Evolutionary conservation across 2,797 vertebrate species (phyloP), one percentile per base, ranked within the genome.

Genomic region (Mus spretus): DNA sequence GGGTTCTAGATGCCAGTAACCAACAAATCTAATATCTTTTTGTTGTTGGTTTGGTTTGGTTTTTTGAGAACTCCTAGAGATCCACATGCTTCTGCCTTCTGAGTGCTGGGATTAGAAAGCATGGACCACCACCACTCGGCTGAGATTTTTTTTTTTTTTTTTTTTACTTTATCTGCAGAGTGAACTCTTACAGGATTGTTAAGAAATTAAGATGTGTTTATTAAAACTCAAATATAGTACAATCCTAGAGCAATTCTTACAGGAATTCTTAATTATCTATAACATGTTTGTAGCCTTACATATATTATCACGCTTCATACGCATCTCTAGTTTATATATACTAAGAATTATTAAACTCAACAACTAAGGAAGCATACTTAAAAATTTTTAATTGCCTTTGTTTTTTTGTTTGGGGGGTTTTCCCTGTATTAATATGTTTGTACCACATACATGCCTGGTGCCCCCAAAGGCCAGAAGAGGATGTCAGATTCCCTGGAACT

Each of bases 171-270:
- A 80, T 55, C 55, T 67, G 4, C 75, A 91, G 82, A 81, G 74
- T 90, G 63, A 55, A 61, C 77, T 95, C 72, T 95, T n/a, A 88
- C 19, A n/a, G 34, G 1, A 20, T 87, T 74, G 13, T 92, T 91
- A 89, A 86, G 37, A 95, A 93, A 40, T 80, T 92, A 90, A 94
- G 88, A 93, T 93, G 47, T 91, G 34, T 92, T 89, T 94, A 63
- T 89, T 94, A 91, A 70, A 94, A 89, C 59, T 93, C 67, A 96
- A 93, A 83, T 94, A 8, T 87, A 85, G 22, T 55, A n/a, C 67
- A 91, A 78, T 85, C 53, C 10, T 91, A 47, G 90, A 93, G 12
- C 13, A 80, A 34, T 87, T 87, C 34, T 95, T 82, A 47, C 1
- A 61, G 31, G 81, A 34, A 95, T 5, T 65, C 14, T 34, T 90